Evolutionary conservation across 2,113 vertebrate genomes (phyloP).

Genomic region (Gadus macrocephalus): DNA sequence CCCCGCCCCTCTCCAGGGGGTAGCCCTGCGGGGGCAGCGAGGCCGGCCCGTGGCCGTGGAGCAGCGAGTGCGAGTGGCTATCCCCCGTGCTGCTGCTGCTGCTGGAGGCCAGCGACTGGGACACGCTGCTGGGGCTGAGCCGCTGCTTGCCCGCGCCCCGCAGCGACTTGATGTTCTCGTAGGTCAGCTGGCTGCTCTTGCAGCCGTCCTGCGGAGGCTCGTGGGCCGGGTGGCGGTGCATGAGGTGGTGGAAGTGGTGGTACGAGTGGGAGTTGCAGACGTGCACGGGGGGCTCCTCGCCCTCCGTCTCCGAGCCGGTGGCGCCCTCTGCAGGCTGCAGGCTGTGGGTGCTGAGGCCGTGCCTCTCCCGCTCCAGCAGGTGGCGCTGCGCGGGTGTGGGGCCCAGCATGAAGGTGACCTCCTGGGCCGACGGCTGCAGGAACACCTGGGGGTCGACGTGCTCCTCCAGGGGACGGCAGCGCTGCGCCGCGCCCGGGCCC

Average conservation of each 20-base stretch:
- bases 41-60: constrained; percentile 55
- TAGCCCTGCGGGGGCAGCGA: constrained; percentile 69
- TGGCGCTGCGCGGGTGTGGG: constrained; percentile 81
- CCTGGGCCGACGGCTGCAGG: constrained; percentile 82
- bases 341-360: constrained; percentile 57
- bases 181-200: constrained; percentile 77
- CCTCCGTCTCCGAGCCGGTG: constrained; percentile 76
- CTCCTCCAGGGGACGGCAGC: constrained; percentile 80
- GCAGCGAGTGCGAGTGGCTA: constrained; percentile 68
- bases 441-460: constrained; percentile 87
- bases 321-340: constrained; percentile 68
- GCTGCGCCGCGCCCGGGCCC: constrained; percentile 60
- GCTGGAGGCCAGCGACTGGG: constrained; percentile 76
- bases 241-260: constrained; percentile 74
- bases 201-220: constrained; percentile 77
- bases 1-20: constrained; percentile 64
- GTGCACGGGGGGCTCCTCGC: constrained; percentile 69
- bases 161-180: constrained; percentile 87
- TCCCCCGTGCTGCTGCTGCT: constrained; percentile 79
- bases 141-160: constrained; percentile 71
- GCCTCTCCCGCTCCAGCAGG: constrained; percentile 73
- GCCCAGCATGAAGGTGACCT: constrained; percentile 93
- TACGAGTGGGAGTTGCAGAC: constrained; percentile 73
- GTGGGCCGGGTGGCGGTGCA: constrained; percentile 78
- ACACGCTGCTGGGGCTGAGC: constrained; percentile 72